Conservation (phyloP, 2,797 vertebrate species). For the Picus viridis region DNA sequence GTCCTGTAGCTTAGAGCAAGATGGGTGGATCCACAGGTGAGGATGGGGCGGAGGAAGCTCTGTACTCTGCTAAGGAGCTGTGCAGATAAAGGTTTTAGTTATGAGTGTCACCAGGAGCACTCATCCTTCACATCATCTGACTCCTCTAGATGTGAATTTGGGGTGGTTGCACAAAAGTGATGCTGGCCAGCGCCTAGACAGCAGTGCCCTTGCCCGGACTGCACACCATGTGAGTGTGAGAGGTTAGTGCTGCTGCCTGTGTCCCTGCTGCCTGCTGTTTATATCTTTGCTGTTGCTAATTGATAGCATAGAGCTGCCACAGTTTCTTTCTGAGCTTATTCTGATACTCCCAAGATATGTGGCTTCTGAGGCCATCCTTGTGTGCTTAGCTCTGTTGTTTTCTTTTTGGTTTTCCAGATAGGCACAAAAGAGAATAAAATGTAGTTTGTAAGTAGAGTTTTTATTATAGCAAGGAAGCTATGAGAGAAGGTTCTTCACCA, state of each 20-base stretch:
- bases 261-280: not conserved
- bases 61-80: not conserved
- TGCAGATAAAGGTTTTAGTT: not conserved
- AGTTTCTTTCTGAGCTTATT: not conserved
- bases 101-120: not conserved
- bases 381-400: not conserved
- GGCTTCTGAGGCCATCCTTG: not conserved
- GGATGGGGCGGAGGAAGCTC: not conserved
- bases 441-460: not conserved
- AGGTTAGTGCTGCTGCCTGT: not conserved
- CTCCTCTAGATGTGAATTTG: not conserved
- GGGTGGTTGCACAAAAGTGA: not conserved
- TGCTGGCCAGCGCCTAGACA: not conserved
- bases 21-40: not conserved
- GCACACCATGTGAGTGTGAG: not conserved
- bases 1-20: not conserved
- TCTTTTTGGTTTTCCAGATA: not conserved
- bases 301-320: accelerated
- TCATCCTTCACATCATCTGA: not conserved
- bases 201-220: not conserved
- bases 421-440: not conserved
- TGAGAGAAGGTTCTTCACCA: not conserved
- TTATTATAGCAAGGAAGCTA: not conserved
- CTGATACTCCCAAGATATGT: not conserved
- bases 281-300: not conserved